These are phyloP conservation scores for Hucho hucho DNA, from an alignment of 2,113 vertebrate genomes.

Conservation along the genomic window DNA sequence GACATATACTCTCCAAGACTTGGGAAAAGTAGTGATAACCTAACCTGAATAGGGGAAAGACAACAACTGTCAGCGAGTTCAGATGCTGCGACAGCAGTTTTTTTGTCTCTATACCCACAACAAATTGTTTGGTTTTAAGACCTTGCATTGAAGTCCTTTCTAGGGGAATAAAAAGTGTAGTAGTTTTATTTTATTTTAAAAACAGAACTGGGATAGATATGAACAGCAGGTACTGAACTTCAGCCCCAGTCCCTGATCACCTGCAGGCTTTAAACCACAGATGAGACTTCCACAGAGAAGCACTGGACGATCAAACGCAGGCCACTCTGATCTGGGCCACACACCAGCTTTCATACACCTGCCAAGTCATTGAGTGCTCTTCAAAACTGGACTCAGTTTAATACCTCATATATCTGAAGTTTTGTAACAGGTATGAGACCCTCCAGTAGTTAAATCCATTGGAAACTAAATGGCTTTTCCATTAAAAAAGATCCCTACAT, in stretches of 20 bases:
- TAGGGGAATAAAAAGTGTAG: neutral
- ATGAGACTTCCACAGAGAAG: neutral
- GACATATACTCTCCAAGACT: conserved; percentile 47
- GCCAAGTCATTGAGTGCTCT: conserved; percentile 15
- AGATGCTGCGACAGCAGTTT: neutral
- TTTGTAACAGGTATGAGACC: neutral
- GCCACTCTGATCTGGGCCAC: neutral
- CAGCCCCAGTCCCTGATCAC: conserved; percentile 12
- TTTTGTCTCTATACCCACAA: neutral
- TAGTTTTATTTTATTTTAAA: conserved; percentile 1
- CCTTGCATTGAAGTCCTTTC: conserved; percentile 12
- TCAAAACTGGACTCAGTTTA: conserved; percentile 9
- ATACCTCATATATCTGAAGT: conserved; percentile 8
- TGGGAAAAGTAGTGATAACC: conserved; percentile 33
- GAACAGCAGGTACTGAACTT: conserved; percentile 4
- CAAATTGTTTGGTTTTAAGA: conserved; percentile 23
- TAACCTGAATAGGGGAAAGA: neutral
- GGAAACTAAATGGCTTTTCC: conserved; percentile 2
- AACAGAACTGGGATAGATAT: neutral
- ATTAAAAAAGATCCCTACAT: neutral
- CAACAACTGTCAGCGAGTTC: neutral
- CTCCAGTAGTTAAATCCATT: neutral
- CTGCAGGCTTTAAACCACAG: conserved; percentile 22
- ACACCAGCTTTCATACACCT: conserved; percentile 4
- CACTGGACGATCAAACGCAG: conserved; percentile 5